Percentiles rank a stretch among this genome's conserved stretches.
Evolutionary conservation across 2,888 invertebrate species (phyloP).

Genomic region (Eilema griseolum): DNA sequence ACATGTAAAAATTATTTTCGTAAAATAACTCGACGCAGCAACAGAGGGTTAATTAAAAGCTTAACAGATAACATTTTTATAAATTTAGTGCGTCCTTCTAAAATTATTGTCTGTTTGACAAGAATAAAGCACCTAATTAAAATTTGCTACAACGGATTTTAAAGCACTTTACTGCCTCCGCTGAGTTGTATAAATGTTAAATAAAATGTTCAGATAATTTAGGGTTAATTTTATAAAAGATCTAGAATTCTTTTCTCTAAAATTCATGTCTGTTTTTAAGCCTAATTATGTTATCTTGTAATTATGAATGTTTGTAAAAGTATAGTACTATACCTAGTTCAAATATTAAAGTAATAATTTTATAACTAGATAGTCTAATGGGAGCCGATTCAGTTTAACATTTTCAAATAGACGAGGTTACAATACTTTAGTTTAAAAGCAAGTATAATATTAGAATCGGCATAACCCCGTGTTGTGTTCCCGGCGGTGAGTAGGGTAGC

Average conservation of each 20-base stretch:
- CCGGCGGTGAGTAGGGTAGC: no score
- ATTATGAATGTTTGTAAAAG: neutral
- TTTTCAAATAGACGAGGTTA: no score
- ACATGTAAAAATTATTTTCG: neutral
- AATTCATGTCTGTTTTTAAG: neutral
- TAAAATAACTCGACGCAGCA: neutral
- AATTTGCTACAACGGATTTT: constrained; percentile 21
- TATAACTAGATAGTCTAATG: no score
- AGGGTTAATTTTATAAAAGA: neutral
- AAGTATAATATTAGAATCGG: no score
- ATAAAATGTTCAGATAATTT: constrained; percentile 25
- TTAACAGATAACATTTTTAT: constrained; percentile 41
- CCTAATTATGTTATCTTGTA: neutral
- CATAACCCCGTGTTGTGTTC: no score
- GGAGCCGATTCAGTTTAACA: no score
- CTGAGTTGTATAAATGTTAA: constrained; percentile 21
- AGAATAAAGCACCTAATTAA: constrained; percentile 43
- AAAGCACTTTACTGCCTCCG: constrained; percentile 17
- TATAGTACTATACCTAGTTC: no score
- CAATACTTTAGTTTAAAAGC: no score
- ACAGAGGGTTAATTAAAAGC: constrained; percentile 36
- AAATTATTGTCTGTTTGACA: constrained; percentile 31
- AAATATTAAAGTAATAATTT: no score
- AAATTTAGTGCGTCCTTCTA: constrained; percentile 33
- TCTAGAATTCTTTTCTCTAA: neutral